Conservation (phyloP, 2,113 vertebrate genomes). For the Struthidea cinerea region DNA sequence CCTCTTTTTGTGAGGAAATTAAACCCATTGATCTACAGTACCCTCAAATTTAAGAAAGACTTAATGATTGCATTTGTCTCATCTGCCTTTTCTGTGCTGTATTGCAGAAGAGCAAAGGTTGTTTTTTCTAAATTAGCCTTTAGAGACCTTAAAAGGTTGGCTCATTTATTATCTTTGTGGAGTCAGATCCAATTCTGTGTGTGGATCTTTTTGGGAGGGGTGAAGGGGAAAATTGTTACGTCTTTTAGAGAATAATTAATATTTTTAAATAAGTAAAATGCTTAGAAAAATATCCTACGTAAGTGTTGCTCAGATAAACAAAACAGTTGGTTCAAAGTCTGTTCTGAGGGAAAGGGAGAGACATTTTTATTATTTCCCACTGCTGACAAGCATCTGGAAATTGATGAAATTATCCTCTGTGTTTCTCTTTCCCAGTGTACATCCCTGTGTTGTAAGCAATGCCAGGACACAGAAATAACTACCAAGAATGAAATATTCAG, state of each 20-base stretch:
- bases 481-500: conserved; percentile 99
- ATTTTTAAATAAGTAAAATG: not conserved
- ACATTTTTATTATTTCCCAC: not conserved
- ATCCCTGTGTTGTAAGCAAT: conserved; percentile 94
- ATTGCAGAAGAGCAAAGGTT: not conserved
- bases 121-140: not conserved
- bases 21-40: not conserved
- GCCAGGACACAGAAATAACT: conserved; percentile 95
- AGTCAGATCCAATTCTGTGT: not conserved
- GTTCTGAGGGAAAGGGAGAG: not conserved
- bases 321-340: not conserved
- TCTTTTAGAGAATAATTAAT: not conserved
- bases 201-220: not conserved
- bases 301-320: not conserved
- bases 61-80: not conserved
- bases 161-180: not conserved
- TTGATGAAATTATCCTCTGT: not conserved
- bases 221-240: not conserved
- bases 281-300: not conserved
- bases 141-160: not conserved
- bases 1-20: not conserved
- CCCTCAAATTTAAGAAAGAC: not conserved
- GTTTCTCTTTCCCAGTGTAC: conserved; percentile 81
- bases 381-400: not conserved
- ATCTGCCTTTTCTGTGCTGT: not conserved